Percentiles rank a stretch among this genome's conserved stretches.
phyloP scores from a whole-genome alignment of 1,140 invertebrate species.

The Drosophila mauritiana region DNA sequence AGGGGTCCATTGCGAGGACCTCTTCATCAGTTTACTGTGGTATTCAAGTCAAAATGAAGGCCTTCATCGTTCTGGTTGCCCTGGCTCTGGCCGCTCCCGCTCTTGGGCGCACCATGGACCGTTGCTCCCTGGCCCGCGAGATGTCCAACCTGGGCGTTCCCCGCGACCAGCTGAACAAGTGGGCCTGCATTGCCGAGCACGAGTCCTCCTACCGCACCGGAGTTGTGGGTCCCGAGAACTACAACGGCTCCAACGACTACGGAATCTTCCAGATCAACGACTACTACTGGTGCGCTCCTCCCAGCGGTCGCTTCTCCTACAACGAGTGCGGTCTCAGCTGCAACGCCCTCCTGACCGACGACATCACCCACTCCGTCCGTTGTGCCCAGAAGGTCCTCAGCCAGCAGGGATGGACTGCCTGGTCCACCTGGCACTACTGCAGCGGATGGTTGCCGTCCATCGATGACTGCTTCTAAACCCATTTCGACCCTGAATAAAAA shows the following conservation, averaged over 20 bases:
- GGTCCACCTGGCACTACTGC: conserved; percentile 73
- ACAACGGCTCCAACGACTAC: conserved; percentile 72
- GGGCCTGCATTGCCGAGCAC: conserved; percentile 71
- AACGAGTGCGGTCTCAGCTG: conserved; percentile 60
- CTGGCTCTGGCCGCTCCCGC: conserved; percentile 55
- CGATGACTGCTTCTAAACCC: conserved; percentile 55
- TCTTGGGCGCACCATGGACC: conserved; percentile 62
- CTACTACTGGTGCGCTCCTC: conserved; percentile 71
- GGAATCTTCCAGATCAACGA: conserved; percentile 82
- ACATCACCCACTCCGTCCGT: conserved; percentile 61
- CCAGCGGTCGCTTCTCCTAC: conserved; percentile 59
- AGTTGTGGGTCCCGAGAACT: conserved; percentile 54
- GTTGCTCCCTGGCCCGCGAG: conserved; percentile 78
- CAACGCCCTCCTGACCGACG: conserved; percentile 54
- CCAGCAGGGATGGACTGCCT: conserved; percentile 73
- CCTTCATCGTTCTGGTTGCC: conserved; percentile 29
- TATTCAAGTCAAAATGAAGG: conserved; percentile 56
- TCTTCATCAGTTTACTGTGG: conserved; percentile 34
- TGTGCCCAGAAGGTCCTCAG: conserved; percentile 67
- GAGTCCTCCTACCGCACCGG: conserved; percentile 61
- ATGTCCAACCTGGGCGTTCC: conserved; percentile 72
- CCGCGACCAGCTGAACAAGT: conserved; percentile 63
- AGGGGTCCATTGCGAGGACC: not conserved
- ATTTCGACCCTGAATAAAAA: conserved; percentile 13
- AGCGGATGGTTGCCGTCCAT: conserved; percentile 62